Conservation (phyloP, 92 coral and sea anemone genomes). For the Bergia sp. region DNA sequence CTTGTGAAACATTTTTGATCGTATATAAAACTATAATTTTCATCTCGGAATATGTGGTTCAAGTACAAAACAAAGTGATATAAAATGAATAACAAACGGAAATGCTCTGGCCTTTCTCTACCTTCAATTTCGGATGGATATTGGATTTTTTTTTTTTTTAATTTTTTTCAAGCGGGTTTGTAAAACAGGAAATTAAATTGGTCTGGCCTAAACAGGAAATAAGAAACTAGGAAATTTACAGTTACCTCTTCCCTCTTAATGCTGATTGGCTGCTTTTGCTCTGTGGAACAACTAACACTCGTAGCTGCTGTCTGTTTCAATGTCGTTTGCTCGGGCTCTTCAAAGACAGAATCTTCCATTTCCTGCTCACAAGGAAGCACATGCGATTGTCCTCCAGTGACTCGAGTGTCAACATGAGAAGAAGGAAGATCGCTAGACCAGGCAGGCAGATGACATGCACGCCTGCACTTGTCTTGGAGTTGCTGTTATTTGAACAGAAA, state of each 20-base stretch:
- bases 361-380: not conserved
- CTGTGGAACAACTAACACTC: not conserved
- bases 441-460: not conserved
- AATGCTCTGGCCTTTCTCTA: too few relatives aligned
- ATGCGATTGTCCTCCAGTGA: not conserved
- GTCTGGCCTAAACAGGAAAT: not conserved
- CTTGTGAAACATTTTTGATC: too few relatives aligned
- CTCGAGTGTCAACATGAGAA: not conserved
- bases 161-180: too few relatives aligned
- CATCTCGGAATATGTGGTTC: too few relatives aligned
- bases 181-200: too few relatives aligned
- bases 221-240: not conserved
- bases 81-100: too few relatives aligned
- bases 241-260: slow-evolving; percentile 12
- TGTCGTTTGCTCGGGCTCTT: not conserved
- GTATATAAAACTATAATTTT: too few relatives aligned
- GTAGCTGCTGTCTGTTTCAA: not conserved
- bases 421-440: slow-evolving; percentile 14
- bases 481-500: not conserved
- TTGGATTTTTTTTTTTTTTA: too few relatives aligned
- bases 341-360: slow-evolving; percentile 12
- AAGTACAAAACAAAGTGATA: too few relatives aligned
- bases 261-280: not conserved
- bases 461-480: slow-evolving; percentile 15
- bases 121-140: too few relatives aligned